Evolutionary conservation across 2,797 vertebrate species (phyloP).

Genomic region (Morelia viridis): DNA sequence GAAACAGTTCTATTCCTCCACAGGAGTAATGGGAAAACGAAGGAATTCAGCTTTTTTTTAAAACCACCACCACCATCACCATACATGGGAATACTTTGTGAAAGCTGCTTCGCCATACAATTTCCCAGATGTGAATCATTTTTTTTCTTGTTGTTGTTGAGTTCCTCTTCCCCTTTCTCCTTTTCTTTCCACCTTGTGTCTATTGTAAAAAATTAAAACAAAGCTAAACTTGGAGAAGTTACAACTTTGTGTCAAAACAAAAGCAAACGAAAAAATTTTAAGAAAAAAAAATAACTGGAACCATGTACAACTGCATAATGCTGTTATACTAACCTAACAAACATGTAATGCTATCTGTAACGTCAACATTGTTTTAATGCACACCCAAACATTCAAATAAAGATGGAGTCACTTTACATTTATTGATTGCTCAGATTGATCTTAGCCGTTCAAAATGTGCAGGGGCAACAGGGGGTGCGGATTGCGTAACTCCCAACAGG

Average conservation of each 20-base stretch:
- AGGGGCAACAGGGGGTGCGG: too few species aligned
- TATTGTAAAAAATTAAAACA: constrained; percentile 67
- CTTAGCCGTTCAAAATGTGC: not conserved
- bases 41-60: constrained; percentile 58
- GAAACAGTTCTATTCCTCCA: constrained; percentile 59
- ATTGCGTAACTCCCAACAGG: too few species aligned
- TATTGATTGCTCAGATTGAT: not conserved
- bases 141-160: not conserved
- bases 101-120: constrained; percentile 67
- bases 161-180: not conserved
- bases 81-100: constrained; percentile 36
- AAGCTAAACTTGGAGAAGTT: constrained; percentile 60
- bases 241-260: constrained; percentile 66
- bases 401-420: constrained; percentile 75
- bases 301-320: constrained; percentile 77
- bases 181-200: constrained; percentile 75
- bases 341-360: constrained; percentile 82
- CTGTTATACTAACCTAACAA: constrained; percentile 74
- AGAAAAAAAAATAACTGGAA: constrained; percentile 63
- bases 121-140: constrained; percentile 65
- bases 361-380: constrained; percentile 84
- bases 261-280: constrained; percentile 27
- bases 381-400: constrained; percentile 87
- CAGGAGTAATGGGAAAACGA: constrained; percentile 60
- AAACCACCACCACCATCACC: not conserved